Evolutionary conservation across 2,113 vertebrate species (phyloP).

Genomic region (Notiomystis cincta): DNA sequence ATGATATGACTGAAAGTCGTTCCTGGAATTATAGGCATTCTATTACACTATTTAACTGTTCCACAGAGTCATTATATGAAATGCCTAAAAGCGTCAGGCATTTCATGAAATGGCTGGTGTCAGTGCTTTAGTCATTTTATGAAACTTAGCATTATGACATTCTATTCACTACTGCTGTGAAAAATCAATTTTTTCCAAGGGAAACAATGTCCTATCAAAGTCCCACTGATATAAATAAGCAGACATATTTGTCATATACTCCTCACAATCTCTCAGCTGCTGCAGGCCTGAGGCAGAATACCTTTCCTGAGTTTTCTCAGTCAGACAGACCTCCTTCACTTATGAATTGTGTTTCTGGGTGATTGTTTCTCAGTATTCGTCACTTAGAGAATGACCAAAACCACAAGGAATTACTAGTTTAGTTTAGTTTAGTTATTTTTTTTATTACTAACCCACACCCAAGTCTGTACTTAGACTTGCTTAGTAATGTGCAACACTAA

Average conservation of each 20-base stretch:
- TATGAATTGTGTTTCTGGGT: neutral
- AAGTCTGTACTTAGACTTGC: neutral
- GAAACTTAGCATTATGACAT: constrained; percentile 5
- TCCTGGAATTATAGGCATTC: constrained; percentile 29
- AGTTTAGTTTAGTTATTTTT: neutral
- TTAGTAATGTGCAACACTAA: neutral
- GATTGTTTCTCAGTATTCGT: neutral
- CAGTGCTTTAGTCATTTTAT: neutral
- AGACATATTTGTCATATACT: neutral
- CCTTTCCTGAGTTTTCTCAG: neutral
- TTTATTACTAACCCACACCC: neutral
- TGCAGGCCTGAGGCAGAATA: neutral
- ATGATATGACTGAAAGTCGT: neutral
- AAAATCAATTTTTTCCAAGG: neutral
- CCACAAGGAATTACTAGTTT: neutral
- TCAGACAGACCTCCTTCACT: neutral
- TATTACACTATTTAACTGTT: constrained; percentile 32
- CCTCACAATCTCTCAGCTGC: neutral
- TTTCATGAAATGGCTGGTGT: constrained; percentile 8
- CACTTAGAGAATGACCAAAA: neutral
- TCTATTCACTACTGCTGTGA: neutral
- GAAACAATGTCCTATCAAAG: neutral
- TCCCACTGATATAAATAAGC: constrained; percentile 12
- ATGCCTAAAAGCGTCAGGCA: neutral
- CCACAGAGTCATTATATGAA: neutral